phyloP scores from a whole-genome alignment of 30 jellyfish, hydroid and myxozoan genomes.

The Aurelia aurita complex sp. Pacific region DNA sequence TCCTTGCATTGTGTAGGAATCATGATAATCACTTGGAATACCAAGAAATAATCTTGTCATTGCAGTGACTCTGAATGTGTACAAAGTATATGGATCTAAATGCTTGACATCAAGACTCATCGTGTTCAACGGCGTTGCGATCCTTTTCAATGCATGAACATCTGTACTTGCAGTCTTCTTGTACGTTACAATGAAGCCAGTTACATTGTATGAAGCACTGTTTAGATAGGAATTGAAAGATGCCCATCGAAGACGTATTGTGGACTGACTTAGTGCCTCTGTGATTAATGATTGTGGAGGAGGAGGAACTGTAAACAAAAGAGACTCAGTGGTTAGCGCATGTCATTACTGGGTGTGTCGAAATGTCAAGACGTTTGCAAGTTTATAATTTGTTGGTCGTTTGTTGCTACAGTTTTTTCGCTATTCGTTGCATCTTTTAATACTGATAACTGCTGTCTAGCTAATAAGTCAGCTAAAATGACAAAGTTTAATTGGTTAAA shows the following conservation, averaged over 20 bases:
- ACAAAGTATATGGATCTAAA: not conserved
- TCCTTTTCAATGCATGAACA: not conserved
- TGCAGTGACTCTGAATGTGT: not conserved
- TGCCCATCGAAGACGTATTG: constrained; percentile 17
- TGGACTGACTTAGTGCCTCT: not conserved
- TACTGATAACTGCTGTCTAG: no score
- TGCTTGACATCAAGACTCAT: not conserved
- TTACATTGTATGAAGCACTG: not conserved
- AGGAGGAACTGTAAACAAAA: constrained; percentile 13
- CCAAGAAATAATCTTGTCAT: constrained; percentile 11
- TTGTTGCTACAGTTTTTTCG: no score
- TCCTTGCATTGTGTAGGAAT: constrained; percentile 18
- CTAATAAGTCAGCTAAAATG: no score
- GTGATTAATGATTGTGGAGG: constrained; percentile 3
- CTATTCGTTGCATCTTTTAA: no score
- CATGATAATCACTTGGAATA: constrained; percentile 16
- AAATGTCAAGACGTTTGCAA: no score
- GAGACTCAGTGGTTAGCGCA: not conserved
- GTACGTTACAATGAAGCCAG: constrained; percentile 24
- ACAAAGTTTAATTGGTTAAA: no score
- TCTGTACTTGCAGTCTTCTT: not conserved
- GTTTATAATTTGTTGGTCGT: no score
- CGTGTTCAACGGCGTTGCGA: not conserved
- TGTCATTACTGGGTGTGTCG: not conserved
- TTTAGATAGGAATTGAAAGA: not conserved